Conservation (phyloP, 1,140 invertebrate genomes). For the Camponotus vicinus region DNA sequence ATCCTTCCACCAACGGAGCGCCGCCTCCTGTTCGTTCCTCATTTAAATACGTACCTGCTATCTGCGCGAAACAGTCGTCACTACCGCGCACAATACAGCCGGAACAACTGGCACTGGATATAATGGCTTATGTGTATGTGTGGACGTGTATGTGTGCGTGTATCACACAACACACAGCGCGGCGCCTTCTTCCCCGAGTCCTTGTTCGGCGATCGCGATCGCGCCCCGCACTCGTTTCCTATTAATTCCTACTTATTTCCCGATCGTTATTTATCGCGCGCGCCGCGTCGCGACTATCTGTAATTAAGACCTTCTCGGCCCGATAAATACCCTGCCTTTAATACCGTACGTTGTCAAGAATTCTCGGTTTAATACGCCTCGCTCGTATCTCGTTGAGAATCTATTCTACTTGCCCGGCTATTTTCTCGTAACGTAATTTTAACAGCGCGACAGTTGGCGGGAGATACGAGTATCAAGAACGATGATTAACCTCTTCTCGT, state of each 20-base stretch:
- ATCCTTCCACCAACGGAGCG: slow-evolving; percentile 47
- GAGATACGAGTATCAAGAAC: slow-evolving; percentile 24
- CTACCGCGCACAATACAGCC: slow-evolving; percentile 60
- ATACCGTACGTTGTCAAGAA: slow-evolving; percentile 54
- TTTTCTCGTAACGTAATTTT: slow-evolving; percentile 16
- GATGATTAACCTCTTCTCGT: not conserved
- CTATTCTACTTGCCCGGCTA: slow-evolving; percentile 31
- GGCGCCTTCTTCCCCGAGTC: slow-evolving; percentile 20
- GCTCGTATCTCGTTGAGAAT: slow-evolving; percentile 31
- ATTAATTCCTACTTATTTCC: slow-evolving; percentile 62
- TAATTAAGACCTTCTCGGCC: slow-evolving; percentile 58
- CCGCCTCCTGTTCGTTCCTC: slow-evolving; percentile 64
- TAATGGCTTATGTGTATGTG: slow-evolving; percentile 25
- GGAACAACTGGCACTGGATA: slow-evolving; percentile 59
- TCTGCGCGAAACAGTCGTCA: slow-evolving; percentile 68
- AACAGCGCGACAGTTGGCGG: slow-evolving; percentile 5
- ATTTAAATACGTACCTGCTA: slow-evolving; percentile 68
- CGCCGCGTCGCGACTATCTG: slow-evolving; percentile 55
- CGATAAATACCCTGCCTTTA: slow-evolving; percentile 51
- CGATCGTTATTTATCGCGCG: slow-evolving; percentile 59
- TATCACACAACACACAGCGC: not conserved
- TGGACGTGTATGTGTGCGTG: not conserved
- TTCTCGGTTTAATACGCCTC: slow-evolving; percentile 57
- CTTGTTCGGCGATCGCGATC: slow-evolving; percentile 35
- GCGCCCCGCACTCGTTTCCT: slow-evolving; percentile 53